Percentiles rank a stretch among this genome's conserved stretches.
phyloP scores from a whole-genome alignment of 2,888 invertebrate species.

The Halictus ligatus region DNA sequence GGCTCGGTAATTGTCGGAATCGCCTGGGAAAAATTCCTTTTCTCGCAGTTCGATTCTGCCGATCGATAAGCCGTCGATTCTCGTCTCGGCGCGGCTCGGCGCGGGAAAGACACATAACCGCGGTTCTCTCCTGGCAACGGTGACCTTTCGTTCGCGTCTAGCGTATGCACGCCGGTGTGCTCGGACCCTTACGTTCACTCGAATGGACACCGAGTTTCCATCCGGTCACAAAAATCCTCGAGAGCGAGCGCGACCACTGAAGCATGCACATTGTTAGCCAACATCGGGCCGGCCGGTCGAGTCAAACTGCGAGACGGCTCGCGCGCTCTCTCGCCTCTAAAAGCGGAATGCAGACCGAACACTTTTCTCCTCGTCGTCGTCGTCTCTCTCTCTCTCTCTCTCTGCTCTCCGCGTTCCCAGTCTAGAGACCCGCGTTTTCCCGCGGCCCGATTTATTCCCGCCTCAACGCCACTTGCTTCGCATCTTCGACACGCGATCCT shows the following conservation, averaged over 20 bases:
- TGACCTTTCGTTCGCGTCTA: constrained; percentile 57
- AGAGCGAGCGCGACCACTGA: constrained; percentile 70
- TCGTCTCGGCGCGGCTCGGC: neutral
- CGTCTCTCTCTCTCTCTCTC: no score
- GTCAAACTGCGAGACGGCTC: constrained; percentile 25
- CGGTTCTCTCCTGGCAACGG: constrained; percentile 5
- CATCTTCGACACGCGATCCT: constrained; percentile 5
- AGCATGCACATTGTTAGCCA: constrained; percentile 76
- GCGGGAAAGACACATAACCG: constrained; percentile 39
- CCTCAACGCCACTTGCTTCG: constrained; percentile 28
- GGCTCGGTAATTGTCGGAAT: neutral
- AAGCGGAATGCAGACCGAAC: constrained; percentile 61
- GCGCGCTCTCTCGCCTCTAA: constrained; percentile 16
- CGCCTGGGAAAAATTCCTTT: constrained; percentile 41
- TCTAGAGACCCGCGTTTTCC: constrained; percentile 15
- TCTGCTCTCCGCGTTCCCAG: neutral
- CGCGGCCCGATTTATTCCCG: constrained; percentile 11
- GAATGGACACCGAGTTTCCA: constrained; percentile 39
- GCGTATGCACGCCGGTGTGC: constrained; percentile 20
- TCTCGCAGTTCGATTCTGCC: constrained; percentile 25
- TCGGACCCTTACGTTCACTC: constrained; percentile 70
- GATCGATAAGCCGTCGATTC: constrained; percentile 48
- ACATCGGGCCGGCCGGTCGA: constrained; percentile 25
- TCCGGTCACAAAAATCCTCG: constrained; percentile 70
- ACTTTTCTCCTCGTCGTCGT: neutral